Evolutionary conservation across 2,113 vertebrate species (phyloP).

Genomic region (Pavo muticus): DNA sequence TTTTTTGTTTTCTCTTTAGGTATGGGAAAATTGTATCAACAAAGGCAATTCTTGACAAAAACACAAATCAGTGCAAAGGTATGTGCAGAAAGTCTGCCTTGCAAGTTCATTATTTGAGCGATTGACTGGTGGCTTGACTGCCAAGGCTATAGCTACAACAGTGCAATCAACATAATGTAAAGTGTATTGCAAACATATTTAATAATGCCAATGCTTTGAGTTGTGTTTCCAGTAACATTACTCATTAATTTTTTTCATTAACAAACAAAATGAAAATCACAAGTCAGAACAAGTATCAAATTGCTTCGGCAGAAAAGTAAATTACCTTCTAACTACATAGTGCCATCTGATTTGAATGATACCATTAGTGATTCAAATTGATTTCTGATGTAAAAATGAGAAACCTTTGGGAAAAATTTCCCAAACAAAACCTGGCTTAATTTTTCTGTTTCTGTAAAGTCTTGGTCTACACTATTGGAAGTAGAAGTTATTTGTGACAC

Average conservation of each 20-base stretch:
- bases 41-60: slow-evolving; percentile 99
- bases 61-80: slow-evolving; percentile 99
- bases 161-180: slow-evolving; percentile 35
- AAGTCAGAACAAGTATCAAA: slow-evolving; percentile 83
- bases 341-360: slow-evolving; percentile 77
- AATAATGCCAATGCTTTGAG: slow-evolving; percentile 68
- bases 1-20: slow-evolving; percentile 76
- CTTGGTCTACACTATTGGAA: background rate
- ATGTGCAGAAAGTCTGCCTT: slow-evolving; percentile 58
- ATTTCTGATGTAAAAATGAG: slow-evolving; percentile 76
- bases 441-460: slow-evolving; percentile 56
- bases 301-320: slow-evolving; percentile 76
- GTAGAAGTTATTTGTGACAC: background rate
- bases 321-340: slow-evolving; percentile 79
- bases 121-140: slow-evolving; percentile 15
- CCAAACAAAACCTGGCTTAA: slow-evolving; percentile 51
- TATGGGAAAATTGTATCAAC: slow-evolving; percentile 98
- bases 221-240: slow-evolving; percentile 78
- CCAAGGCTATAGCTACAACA: slow-evolving; percentile 32
- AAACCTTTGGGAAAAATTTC: slow-evolving; percentile 63
- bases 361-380: slow-evolving; percentile 81
- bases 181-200: slow-evolving; percentile 63
- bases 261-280: slow-evolving; percentile 85
- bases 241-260: slow-evolving; percentile 86
- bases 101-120: slow-evolving; percentile 10